Base-by-base conservation (phyloP, 2,888 invertebrate genomes). In the Monochamus alternatus region DNA sequence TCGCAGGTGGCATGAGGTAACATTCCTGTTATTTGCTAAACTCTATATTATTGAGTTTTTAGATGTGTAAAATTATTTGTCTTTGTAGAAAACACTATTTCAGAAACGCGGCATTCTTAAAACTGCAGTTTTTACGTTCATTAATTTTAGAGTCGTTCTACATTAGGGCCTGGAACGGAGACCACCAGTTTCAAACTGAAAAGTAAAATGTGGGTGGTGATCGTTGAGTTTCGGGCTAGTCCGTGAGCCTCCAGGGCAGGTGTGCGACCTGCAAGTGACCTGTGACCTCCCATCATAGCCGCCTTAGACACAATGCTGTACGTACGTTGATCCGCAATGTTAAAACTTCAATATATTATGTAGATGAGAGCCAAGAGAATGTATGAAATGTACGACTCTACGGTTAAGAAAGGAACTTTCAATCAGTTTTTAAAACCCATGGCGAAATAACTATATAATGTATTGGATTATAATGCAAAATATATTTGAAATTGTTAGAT, bases 201-300 rank as follows among this genome's bases (percentile, higher is more conserved):
- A 75, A 71, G 51, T 72, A 67, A 75, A 75, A 78, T 78, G 82
- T 82, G 82, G 81, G 81, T 81, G 81, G 81, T 74, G 80, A 81
- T 82, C 81, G 81, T 80, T 76, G 75, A 74, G 75, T 78, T 81
- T 83, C 82, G 81, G 83, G 77, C 80, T 55, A 78, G 80, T 79
- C 81, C 82, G 82, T 81, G 81, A 74, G 67, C 81, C 84, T 81
- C 76, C 80, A 80, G 82, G 85, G 82, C 84, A 85, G 85, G 85
- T 84, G 83, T 81, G 83, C 82, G 85, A 85, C 84, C 85, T 83
- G 82, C 74, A 73, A 72, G 76, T 82, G 84, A 85, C 84, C 85
- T 82, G 79, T 83, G 83, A 85, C 84, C 85, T 81, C 80, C 71
- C 77, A 75, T 78, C 80, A 74, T 77, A 78, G 71, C 74, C 75